Evolutionary conservation across 2,113 vertebrate genomes (phyloP), one percentile per base, ranked within the genome.

Genomic region (Isichthys henryi): DNA sequence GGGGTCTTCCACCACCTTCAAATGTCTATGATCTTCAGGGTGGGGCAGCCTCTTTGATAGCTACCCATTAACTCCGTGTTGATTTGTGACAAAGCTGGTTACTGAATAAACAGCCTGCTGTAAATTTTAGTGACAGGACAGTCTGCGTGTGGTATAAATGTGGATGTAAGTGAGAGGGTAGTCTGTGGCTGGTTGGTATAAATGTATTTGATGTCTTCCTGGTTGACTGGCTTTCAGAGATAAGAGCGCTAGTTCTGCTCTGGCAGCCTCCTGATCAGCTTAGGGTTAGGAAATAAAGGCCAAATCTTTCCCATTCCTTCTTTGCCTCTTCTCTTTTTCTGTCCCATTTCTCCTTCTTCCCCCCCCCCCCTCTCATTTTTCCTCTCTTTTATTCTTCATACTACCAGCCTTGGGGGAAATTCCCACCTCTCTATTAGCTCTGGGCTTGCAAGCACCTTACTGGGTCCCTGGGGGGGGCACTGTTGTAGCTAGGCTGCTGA

Each of bases 211-310:
- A 86, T 50, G 43, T 39, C 31, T 86, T 23, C 56, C 21, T 27
- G 11, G 82, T 39, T 49, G 70, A 86, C 53, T 23, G 4, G 31
- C 17, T 43, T 88, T 90, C 19, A 86, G 56, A 88, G 90, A 88
- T 88, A 88, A 90, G 86, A 31, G 27, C 5, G 0, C 3, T 19
- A n/a, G 85, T 13, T 50, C n/a, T 31, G 13, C 85, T 86, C 85
- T 86, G n/a, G 27, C 46, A n/a, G 19, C 19, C 52, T 39, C 19
- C 39, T 46, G 52, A 53, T 43, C 48, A 89, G 89, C 83, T 90
- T 82, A 35, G 46, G 88, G 62, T 52, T 82, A 48, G n/a, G 21
- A 39, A 43, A n/a, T 84, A 53, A 53, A 17, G 53, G 53, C 53
- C 53, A 62, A 62, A 62, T 62, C 9, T n/a, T 62, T 62, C 56